Evolutionary conservation across 2,888 invertebrate species (phyloP), one percentile per base, ranked within the genome.

Genomic region (Yponomeuta malinellus): DNA sequence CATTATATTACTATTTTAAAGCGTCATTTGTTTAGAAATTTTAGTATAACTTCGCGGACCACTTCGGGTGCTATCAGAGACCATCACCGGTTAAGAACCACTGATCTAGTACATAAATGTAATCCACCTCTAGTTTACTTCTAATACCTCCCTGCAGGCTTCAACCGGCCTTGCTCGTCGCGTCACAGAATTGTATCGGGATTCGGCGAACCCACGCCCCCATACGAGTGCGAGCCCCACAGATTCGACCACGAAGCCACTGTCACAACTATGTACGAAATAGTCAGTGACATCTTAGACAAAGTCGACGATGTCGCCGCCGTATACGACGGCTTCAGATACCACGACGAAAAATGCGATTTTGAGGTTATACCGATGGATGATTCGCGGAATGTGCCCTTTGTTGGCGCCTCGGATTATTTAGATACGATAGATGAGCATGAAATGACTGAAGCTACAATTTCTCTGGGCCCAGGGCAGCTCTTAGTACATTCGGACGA

Each of bases 371-470:
- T 90, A 0, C 78, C 29, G 2, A 33, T 65, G 10, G 29, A 65
- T 12, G 12, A 70, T 2, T 1, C 29, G 43, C 37, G 15, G 8
- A 31, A 68, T 29, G 43, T 43, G 5, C 77, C 12, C 78, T 77
- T 29, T 52, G 73, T 0, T 81, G 81, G 71, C 73, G 75, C 0
- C 81, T 81, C 48, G 3, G 86, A 87, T 63, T 86, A 76, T 73
- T 74, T 88, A 29, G 87, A 86, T 63, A 85, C 86, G 0, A 87
- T 88, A 5, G 83, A 84, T 12, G 89, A 83, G 5, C 83, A 84
- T 10, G 89, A 83, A 71, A 70, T 74, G 0, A 79, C 76, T 0
- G 81, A 83, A 71, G 78, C 77, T 0, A 52, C 52, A 2, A 15
- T 52, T 52, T 52, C 52, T 52, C 12, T 52, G 10, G 52, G 52